Conservation (phyloP, 2,113 vertebrate species). For the Hippolais icterina region DNA sequence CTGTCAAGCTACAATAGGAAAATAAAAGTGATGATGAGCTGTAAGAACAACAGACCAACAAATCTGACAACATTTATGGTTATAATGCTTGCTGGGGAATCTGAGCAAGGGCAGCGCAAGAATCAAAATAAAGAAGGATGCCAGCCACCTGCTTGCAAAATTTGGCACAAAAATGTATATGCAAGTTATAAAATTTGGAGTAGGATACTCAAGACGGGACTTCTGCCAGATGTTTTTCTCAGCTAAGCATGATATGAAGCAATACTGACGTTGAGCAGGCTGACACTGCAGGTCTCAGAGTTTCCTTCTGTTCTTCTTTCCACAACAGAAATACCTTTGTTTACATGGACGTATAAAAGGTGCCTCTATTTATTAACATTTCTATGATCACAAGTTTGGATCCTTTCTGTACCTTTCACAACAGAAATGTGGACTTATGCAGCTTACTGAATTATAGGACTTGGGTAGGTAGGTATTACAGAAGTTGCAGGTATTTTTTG, state of each 20-base stretch:
- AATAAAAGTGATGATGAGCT: conserved; percentile 6
- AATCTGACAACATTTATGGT: not conserved
- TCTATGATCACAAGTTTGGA: not conserved
- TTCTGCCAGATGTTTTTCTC: conserved; percentile 26
- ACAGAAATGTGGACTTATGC: not conserved
- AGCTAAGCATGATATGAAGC: not conserved
- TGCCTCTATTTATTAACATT: not conserved
- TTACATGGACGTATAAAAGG: not conserved
- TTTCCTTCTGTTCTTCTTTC: not conserved
- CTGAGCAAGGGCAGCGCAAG: conserved; percentile 5
- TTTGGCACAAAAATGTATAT: not conserved
- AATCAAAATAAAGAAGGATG: conserved; percentile 28
- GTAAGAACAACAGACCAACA: not conserved
- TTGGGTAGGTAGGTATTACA: not conserved
- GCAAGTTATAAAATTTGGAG: not conserved
- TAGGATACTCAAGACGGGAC: not conserved
- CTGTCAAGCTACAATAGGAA: conserved; percentile 8
- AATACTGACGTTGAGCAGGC: not conserved
- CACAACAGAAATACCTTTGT: not conserved
- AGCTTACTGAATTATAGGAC: not conserved
- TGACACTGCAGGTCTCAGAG: not conserved
- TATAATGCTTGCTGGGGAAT: conserved; percentile 18
- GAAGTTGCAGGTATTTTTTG: not conserved
- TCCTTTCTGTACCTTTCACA: not conserved
- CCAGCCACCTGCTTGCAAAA: conserved; percentile 28